phyloP scores from a whole-genome alignment of 1,140 invertebrate species.

The Macrosteles quadrilineatus region DNA sequence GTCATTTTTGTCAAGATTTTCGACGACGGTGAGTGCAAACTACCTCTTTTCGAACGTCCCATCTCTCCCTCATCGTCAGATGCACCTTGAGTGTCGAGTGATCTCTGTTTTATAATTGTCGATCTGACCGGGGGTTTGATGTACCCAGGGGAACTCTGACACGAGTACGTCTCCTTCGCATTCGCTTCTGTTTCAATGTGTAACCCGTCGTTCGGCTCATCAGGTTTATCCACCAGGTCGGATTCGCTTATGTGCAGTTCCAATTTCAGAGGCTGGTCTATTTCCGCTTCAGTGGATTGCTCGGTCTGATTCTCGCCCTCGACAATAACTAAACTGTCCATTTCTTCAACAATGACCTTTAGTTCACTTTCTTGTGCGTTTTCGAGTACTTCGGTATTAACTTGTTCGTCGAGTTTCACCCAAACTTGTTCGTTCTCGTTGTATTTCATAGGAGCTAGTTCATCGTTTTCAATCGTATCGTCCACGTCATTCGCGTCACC shows the following conservation, averaged over 20 bases:
- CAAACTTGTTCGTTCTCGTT: background rate
- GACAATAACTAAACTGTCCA: too few relatives aligned
- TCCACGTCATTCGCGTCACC: background rate
- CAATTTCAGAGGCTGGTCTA: background rate
- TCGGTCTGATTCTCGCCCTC: background rate
- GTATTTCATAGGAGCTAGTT: background rate
- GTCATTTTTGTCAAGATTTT: constrained; percentile 27
- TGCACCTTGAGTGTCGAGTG: background rate
- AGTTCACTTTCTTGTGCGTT: too few relatives aligned
- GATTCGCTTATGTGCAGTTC: constrained; percentile 8
- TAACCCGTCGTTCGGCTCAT: background rate
- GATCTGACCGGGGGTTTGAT: background rate
- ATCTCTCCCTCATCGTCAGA: background rate
- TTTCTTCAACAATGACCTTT: too few relatives aligned
- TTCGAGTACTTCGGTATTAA: too few relatives aligned
- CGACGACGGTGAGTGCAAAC: constrained; percentile 27
- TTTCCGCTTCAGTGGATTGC: too few relatives aligned
- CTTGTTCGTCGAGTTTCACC: constrained; percentile 2
- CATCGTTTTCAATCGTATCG: background rate
- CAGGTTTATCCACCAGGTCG: background rate
- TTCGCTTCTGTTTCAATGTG: background rate
- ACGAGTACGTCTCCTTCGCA: background rate
- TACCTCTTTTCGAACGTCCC: background rate
- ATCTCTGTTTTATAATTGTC: constrained; percentile 8
- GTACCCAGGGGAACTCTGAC: constrained; percentile 5